A percentile compares a stretch with the other conserved stretches of the same genome.
Conservation (phyloP, 2,797 vertebrate genomes). For the Esox masquinongy region DNA sequence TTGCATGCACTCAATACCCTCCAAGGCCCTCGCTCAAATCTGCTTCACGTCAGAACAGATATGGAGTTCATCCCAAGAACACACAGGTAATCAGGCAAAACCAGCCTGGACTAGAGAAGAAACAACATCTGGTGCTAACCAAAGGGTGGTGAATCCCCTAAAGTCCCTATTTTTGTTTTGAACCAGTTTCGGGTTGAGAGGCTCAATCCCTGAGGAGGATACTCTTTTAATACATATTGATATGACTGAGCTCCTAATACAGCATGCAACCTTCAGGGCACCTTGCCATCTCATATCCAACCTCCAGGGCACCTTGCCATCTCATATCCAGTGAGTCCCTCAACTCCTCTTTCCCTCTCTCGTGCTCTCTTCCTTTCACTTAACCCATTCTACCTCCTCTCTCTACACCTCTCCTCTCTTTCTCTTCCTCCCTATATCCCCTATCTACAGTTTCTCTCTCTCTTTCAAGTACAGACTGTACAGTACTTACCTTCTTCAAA, state of each 20-base stretch:
- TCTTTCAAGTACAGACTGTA: background rate
- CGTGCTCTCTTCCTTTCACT: slow-evolving; percentile 8
- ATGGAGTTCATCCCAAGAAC: slow-evolving; percentile 14
- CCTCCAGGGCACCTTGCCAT: slow-evolving; percentile 43
- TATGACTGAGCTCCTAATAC: slow-evolving; percentile 47
- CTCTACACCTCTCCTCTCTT: background rate
- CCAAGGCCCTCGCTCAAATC: slow-evolving; percentile 14
- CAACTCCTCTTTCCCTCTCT: slow-evolving; percentile 24
- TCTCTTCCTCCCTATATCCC: slow-evolving; percentile 21
- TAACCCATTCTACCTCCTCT: slow-evolving; percentile 4
- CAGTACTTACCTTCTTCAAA: background rate
- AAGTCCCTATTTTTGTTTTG: slow-evolving; percentile 41
- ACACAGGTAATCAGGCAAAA: slow-evolving; percentile 2
- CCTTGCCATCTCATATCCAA: slow-evolving; percentile 36
- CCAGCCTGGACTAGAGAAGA: background rate
- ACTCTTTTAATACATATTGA: slow-evolving; percentile 52
- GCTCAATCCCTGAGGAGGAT: slow-evolving; percentile 31
- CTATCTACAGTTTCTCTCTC: slow-evolving; percentile 17
- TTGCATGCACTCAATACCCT: background rate
- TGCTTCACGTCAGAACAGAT: slow-evolving; percentile 14
- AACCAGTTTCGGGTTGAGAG: slow-evolving; percentile 23
- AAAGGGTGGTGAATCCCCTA: slow-evolving; percentile 6
- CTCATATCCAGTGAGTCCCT: slow-evolving; percentile 1
- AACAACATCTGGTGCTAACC: slow-evolving; percentile 28
- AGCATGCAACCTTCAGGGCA: slow-evolving; percentile 37